A percentile compares a stretch with the other conserved stretches of the same genome.
Conservation (phyloP, 2,888 invertebrate species). For the Trichacis sp. region DNA sequence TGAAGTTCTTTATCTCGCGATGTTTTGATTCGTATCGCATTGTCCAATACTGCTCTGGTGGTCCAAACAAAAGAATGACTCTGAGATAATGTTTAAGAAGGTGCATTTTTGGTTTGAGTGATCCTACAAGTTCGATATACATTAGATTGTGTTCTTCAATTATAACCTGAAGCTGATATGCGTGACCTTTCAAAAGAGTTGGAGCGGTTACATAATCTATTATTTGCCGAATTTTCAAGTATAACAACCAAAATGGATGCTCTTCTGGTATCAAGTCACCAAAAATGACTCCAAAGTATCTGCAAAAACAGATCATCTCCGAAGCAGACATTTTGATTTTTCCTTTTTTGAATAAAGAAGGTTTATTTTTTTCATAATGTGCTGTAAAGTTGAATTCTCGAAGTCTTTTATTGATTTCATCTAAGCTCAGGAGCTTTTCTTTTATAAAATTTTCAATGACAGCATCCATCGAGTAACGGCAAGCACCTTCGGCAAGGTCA, state of each 20-base stretch:
- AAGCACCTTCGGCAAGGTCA: constrained; percentile 34
- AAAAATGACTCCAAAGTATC: constrained; percentile 29
- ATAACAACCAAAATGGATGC: constrained; percentile 18
- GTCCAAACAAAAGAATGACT: constrained; percentile 16
- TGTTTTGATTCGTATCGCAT: constrained; percentile 32
- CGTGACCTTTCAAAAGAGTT: constrained; percentile 7
- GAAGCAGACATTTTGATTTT: constrained; percentile 17
- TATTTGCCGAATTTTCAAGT: constrained; percentile 22
- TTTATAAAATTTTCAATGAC: constrained; percentile 13
- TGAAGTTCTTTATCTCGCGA: constrained; percentile 11
- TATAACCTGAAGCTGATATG: constrained; percentile 11
- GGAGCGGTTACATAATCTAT: constrained; percentile 27
- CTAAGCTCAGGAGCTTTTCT: constrained; percentile 6
- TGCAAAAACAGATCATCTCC: constrained; percentile 20
- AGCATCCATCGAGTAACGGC: constrained; percentile 21
- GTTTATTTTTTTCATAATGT: constrained; percentile 7
- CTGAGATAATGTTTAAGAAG: constrained; percentile 18
- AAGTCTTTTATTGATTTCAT: constrained; percentile 9
- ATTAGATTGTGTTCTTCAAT: constrained; percentile 18
- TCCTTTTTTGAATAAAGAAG: constrained; percentile 1
- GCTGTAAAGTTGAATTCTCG: constrained; percentile 13
- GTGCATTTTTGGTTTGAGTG: constrained; percentile 23
- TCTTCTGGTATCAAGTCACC: constrained; percentile 4
- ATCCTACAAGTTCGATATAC: constrained; percentile 18
- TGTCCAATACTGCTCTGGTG: constrained; percentile 11